Conservation (phyloP, 2,797 vertebrate genomes). For the Benthosema pterotum region DNA sequence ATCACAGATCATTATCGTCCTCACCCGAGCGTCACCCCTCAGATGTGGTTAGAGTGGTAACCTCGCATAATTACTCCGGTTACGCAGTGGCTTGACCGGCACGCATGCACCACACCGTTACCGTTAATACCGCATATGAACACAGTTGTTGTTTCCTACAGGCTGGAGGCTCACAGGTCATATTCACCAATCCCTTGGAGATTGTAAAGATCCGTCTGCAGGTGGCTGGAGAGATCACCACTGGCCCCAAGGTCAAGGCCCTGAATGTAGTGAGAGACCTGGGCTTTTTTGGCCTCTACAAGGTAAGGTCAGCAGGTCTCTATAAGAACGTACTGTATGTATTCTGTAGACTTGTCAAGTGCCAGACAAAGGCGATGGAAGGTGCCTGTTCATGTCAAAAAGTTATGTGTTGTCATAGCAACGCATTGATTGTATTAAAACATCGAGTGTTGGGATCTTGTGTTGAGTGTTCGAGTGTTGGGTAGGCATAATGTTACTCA, state of each 20-base stretch:
- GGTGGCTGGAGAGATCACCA: constrained; percentile 98
- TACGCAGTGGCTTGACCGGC: constrained; percentile 3
- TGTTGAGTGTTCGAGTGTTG: no score
- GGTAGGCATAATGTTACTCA: no score
- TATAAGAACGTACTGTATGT: constrained; percentile 2
- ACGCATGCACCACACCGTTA: background rate
- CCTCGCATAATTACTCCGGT: constrained; percentile 14
- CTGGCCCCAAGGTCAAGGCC: constrained; percentile 94
- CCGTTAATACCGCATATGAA: background rate
- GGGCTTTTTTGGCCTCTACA: constrained; percentile 97
- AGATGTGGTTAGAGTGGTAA: constrained; percentile 22
- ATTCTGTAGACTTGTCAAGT: constrained; percentile 20
- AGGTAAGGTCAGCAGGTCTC: constrained; percentile 82
- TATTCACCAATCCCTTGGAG: constrained; percentile 98
- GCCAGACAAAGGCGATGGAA: constrained; percentile 57
- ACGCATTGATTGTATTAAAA: no score
- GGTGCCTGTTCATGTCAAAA: constrained; percentile 9
- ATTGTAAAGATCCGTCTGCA: constrained; percentile 99
- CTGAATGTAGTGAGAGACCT: constrained; percentile 93
- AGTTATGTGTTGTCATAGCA: no score
- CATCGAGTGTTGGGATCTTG: no score
- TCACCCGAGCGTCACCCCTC: constrained; percentile 51
- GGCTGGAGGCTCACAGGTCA: constrained; percentile 98
- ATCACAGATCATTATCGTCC: constrained; percentile 39
- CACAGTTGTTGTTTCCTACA: constrained; percentile 59